Base-by-base conservation (phyloP, 1,140 invertebrate species). In the Cryptotermes secundus region DNA sequence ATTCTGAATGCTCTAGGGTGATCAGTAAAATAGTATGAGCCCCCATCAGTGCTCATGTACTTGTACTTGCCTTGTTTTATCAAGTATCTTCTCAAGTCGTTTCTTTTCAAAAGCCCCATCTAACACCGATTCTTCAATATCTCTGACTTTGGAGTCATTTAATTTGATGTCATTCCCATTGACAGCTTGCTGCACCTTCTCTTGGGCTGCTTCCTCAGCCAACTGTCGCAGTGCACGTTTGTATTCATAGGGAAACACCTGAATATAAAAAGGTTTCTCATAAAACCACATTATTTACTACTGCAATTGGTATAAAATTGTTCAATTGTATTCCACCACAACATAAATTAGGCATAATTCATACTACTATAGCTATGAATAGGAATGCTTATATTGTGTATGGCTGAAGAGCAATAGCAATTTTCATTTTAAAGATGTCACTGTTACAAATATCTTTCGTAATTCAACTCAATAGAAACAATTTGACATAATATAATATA, bases 161-260 rank as follows among this genome's bases (percentile, higher is more conserved):
- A 90, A 89, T 10, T 91, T 90, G 88, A 85, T 90, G 87, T 83
- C 84, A 59, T 59, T 65, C 1, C 81, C 81, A n/a, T 82, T 82
- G 4, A 82, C 38, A 35, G 34, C 79, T 0, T 38, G 81, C 14
- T 80, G 85, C 49, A 86, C 85, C 86, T 82, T 87, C 86, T 90
- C 81, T 16, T 87, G 86, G 65, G 88, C 85, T 36, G 88, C 88
- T 86, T 94, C 92, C 83, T 93, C 91, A 59, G 93, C 93, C 87
- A 96, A 87, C 88, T 96, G 94, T 86, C 95, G 93, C 9, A 99
- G 90, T 12, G 95, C 98, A 86, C 96, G 92, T 88, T 99, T 97
- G 90, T 99, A 99, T 88, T 99, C 99, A 87, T 96, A 96, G 0
- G 99, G 99, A 92, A 99, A 99, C 83, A 99, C 93, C 89, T 90